A percentile compares a stretch with the other conserved stretches of the same genome.
Evolutionary conservation across 1,140 invertebrate species (phyloP).

Genomic region (Schlechtendalia chinensis): DNA sequence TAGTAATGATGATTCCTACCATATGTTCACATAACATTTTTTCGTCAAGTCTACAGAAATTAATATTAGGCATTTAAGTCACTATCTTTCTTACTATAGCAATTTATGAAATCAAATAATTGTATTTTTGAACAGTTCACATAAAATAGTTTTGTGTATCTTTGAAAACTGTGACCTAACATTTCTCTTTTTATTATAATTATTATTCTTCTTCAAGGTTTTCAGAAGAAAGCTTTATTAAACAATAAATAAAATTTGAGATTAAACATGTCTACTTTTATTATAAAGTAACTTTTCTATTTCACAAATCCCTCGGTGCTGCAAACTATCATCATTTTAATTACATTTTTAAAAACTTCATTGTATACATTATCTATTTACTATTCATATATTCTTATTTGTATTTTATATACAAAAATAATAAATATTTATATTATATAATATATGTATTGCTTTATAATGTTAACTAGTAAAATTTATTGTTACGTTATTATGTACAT

Average conservation of each 20-base stretch:
- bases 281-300: neutral
- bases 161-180: neutral
- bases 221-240: neutral
- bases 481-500: constrained; percentile 13
- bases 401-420: constrained; percentile 16
- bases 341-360: constrained; percentile 11
- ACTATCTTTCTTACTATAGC: neutral
- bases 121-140: neutral
- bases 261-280: neutral
- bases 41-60: neutral
- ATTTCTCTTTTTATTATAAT: neutral
- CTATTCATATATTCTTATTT: neutral
- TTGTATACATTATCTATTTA: constrained; percentile 17
- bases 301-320: constrained; percentile 15
- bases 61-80: neutral
- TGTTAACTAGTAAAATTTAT: constrained; percentile 25
- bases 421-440: constrained; percentile 6
- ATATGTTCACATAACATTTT: neutral
- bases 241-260: neutral
- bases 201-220: neutral
- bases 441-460: constrained; percentile 14
- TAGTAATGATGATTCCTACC: neutral
- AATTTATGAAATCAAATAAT: too few species aligned
- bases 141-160: neutral
- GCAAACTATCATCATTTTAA: constrained; percentile 18